Percentiles rank a stretch among this genome's conserved stretches.
Conservation (phyloP, 2,113 vertebrate species). For the Barbus barbus region DNA sequence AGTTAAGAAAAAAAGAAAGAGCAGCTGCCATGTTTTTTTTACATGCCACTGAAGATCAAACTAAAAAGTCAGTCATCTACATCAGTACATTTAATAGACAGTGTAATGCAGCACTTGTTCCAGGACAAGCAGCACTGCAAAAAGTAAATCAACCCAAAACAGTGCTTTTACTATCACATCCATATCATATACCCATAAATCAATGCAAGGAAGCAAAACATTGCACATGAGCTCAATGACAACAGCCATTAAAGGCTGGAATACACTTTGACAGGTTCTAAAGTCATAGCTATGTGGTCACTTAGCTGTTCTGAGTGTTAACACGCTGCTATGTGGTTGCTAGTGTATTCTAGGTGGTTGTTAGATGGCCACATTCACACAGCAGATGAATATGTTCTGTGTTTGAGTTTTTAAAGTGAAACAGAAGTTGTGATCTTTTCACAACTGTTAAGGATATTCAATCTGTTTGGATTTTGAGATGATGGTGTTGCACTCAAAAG, state of each 20-base stretch:
- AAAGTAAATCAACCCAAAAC: neutral
- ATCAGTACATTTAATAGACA: neutral
- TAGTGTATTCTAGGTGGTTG: neutral
- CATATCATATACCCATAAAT: neutral
- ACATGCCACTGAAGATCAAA: neutral
- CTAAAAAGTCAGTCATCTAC: neutral
- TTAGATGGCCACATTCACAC: neutral
- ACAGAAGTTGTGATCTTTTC: neutral
- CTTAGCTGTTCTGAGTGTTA: neutral
- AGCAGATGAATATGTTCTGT: neutral
- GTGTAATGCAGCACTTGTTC: neutral
- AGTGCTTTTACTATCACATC: neutral
- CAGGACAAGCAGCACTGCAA: too few species aligned
- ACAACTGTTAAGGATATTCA: neutral
- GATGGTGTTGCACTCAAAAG: neutral
- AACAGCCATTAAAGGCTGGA: neutral
- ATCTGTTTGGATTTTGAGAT: neutral
- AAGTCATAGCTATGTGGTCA: neutral
- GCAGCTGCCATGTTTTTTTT: neutral
- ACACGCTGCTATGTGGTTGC: neutral
- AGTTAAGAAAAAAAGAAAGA: neutral
- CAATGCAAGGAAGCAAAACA: neutral
- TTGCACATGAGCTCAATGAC: neutral
- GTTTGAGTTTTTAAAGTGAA: too few species aligned
- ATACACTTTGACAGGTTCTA: neutral